Conservation (phyloP, 2,113 vertebrate genomes). For the Zeus faber region DNA sequence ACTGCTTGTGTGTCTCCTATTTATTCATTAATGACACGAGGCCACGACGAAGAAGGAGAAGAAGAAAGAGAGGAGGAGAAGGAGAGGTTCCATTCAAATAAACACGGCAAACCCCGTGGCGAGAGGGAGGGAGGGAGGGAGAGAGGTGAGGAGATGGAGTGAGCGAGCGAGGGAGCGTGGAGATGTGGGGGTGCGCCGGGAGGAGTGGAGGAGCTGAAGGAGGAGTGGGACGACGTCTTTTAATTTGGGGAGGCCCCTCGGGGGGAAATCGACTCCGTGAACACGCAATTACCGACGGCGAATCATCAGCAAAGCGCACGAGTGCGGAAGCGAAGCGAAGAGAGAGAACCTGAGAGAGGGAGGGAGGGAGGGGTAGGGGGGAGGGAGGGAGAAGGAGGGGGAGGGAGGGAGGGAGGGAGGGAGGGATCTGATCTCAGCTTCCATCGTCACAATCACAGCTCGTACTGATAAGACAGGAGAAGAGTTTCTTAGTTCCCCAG, state of each 20-base stretch:
- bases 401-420: slow-evolving; percentile 59
- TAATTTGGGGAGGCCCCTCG: slow-evolving; percentile 74
- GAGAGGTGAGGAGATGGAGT: no score
- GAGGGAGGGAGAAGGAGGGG: no score
- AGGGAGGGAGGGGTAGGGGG: no score
- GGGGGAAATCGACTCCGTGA: slow-evolving; percentile 70
- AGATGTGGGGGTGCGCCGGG: slow-evolving; percentile 38
- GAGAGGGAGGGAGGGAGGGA: slow-evolving; percentile 36
- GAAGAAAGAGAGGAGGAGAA: slow-evolving; percentile 57
- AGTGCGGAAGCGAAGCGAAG: slow-evolving; percentile 47
- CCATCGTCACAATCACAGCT: no score
- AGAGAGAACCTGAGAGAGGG: slow-evolving; percentile 50
- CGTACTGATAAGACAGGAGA: no score
- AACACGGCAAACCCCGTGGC: slow-evolving; percentile 69
- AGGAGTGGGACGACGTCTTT: slow-evolving; percentile 76
- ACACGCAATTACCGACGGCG: slow-evolving; percentile 76
- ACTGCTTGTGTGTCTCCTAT: slow-evolving; percentile 74
- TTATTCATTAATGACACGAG: slow-evolving; percentile 78
- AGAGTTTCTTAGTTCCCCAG: no score
- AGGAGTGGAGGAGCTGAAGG: slow-evolving; percentile 54
- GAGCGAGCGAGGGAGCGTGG: slow-evolving; percentile 23
- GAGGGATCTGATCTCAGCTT: no score
- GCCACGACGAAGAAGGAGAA: slow-evolving; percentile 51
- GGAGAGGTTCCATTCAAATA: slow-evolving; percentile 75
- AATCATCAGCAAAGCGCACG: slow-evolving; percentile 70